A percentile compares a stretch with the other conserved stretches of the same genome.
Conservation (phyloP, 2,888 invertebrate species). For the Lissocephala sabroskyi region DNA sequence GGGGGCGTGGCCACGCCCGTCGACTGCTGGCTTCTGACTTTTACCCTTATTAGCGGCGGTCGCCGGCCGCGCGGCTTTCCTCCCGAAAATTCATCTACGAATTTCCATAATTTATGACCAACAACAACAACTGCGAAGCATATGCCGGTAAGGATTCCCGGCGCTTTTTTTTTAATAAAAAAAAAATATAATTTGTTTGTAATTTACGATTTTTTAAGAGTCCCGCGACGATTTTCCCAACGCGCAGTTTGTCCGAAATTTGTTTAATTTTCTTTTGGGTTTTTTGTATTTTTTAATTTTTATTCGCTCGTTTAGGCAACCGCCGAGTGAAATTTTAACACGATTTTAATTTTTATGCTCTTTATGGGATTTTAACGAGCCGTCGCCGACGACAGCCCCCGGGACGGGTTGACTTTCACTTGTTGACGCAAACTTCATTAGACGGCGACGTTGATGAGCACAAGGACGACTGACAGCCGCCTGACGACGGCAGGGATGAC, state of each 20-base stretch:
- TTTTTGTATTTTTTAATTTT: conserved; percentile 13
- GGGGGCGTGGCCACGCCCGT: conserved; percentile 40
- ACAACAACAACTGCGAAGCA: conserved; percentile 44
- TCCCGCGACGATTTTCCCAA: conserved; percentile 9
- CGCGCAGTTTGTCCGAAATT: not conserved
- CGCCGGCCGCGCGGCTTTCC: conserved; percentile 28
- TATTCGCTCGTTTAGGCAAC: conserved; percentile 42
- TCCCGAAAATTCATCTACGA: conserved; percentile 34
- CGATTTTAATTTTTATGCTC: conserved; percentile 68
- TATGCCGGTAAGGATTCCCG: conserved; percentile 26
- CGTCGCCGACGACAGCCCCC: too few species aligned
- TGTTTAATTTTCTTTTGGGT: not conserved
- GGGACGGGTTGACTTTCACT: conserved; percentile 50
- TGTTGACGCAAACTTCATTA: conserved; percentile 59
- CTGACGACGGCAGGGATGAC: too few species aligned
- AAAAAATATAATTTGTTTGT: conserved; percentile 27
- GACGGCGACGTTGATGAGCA: conserved; percentile 12
- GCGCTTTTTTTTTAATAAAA: conserved; percentile 8
- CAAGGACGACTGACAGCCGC: not conserved
- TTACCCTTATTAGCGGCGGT: conserved; percentile 56
- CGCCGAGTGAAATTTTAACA: conserved; percentile 58
- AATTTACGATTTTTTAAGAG: conserved; percentile 51
- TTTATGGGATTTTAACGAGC: conserved; percentile 55
- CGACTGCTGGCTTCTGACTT: conserved; percentile 37
- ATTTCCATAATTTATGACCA: conserved; percentile 62